These are phyloP conservation scores for Anthopleura sola DNA, from an alignment of 64 coral and sea anemone genomes.

Conservation along the genomic window DNA sequence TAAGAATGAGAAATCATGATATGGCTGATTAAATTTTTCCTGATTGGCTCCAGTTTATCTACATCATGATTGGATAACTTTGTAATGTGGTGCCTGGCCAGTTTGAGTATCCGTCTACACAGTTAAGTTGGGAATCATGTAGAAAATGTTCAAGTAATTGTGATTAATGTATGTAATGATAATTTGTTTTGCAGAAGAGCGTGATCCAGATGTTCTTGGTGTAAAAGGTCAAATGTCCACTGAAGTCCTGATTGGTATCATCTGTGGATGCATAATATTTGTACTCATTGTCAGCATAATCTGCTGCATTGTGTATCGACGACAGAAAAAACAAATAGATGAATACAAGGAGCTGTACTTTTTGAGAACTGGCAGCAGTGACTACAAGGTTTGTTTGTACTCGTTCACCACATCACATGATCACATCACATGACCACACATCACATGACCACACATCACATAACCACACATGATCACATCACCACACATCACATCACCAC, in stretches of 20 bases:
- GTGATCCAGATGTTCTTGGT: no score
- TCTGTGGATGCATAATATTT: constrained; percentile 38
- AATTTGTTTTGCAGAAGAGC: not conserved
- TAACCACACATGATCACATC: not conserved
- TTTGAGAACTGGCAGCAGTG: constrained; percentile 47
- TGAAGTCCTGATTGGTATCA: constrained; percentile 49
- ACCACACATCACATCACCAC: no score
- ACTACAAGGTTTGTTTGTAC: constrained; percentile 69
- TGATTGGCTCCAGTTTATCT: no score
- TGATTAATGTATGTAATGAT: not conserved
- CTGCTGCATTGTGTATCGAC: constrained; percentile 38
- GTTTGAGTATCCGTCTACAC: no score
- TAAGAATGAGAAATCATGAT: no score
- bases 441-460: no score
- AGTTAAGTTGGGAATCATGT: no score
- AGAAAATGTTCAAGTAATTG: no score
- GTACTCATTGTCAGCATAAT: constrained; percentile 42
- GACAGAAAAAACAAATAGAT: constrained; percentile 84
- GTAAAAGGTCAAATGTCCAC: not conserved
- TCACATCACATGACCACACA: not conserved
- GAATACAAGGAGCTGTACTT: constrained; percentile 73
- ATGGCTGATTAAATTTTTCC: not conserved
- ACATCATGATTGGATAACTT: no score
- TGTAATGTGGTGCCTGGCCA: no score
- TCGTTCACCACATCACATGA: not conserved